Evolutionary conservation across 2,888 invertebrate species (phyloP).

Genomic region (Clusia tigrina): DNA sequence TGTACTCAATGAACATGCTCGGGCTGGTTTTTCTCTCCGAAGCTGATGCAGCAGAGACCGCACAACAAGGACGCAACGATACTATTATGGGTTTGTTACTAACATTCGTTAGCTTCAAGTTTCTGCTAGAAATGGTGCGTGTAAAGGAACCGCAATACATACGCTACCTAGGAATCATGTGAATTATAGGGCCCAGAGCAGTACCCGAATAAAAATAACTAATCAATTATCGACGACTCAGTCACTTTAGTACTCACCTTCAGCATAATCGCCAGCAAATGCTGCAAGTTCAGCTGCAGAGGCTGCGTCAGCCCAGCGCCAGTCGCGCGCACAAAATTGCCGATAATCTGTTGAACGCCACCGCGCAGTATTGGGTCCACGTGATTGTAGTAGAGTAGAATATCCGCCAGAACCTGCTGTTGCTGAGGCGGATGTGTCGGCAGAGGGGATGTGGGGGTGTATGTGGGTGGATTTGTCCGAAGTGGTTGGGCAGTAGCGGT

Average conservation of each 20-base stretch:
- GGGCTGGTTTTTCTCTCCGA: too few species aligned
- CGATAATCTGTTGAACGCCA: constrained; percentile 62
- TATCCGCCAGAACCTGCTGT: constrained; percentile 49
- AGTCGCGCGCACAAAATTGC: constrained; percentile 57
- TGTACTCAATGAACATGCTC: too few species aligned
- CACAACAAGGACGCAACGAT: too few species aligned
- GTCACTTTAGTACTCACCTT: constrained; percentile 59
- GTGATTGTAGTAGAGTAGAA: constrained; percentile 60
- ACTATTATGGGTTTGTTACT: too few species aligned
- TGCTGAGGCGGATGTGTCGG: constrained; percentile 32
- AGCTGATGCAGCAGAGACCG: too few species aligned
- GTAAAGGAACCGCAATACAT: too few species aligned
- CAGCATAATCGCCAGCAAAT: constrained; percentile 59
- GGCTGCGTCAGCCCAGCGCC: constrained; percentile 41
- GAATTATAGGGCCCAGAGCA: too few species aligned
- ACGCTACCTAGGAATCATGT: too few species aligned
- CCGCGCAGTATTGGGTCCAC: constrained; percentile 63
- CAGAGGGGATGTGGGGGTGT: neutral
- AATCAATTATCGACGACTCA: too few species aligned
- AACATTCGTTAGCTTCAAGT: too few species aligned
- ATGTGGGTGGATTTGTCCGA: constrained; percentile 20
- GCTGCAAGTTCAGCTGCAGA: constrained; percentile 52
- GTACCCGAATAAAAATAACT: too few species aligned
- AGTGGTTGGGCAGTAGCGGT: constrained; percentile 17
- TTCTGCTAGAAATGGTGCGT: too few species aligned